Percentiles rank a stretch among this genome's conserved stretches.
Evolutionary conservation across 2,113 vertebrate species (phyloP).

Genomic region (Nestor notabilis): DNA sequence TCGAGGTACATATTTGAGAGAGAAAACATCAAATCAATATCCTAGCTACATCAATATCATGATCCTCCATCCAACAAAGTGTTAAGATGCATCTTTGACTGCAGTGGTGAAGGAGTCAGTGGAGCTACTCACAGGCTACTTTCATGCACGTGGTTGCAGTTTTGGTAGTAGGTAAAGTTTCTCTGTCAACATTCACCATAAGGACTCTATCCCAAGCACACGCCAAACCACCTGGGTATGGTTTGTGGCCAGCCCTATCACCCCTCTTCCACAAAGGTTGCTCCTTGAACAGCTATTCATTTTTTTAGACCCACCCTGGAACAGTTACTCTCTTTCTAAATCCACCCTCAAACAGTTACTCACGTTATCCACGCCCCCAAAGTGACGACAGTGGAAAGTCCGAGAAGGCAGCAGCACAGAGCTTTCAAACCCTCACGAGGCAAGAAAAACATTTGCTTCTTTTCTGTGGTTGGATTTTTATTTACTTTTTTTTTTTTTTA

Average conservation of each 20-base stretch:
- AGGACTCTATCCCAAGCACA: neutral
- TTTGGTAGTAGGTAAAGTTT: neutral
- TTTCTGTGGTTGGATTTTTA: constrained; percentile 38
- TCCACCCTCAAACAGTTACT: constrained; percentile 37
- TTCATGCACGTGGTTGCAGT: neutral
- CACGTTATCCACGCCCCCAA: constrained; percentile 70
- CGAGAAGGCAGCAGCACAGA: constrained; percentile 51
- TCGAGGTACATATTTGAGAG: neutral
- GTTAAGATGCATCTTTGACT: neutral
- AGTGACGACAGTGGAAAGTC: constrained; percentile 70
- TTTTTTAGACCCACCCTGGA: constrained; percentile 50
- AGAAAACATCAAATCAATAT: neutral
- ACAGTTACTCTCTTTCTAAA: constrained; percentile 67
- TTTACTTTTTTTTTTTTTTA: neutral
- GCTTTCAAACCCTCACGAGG: constrained; percentile 39
- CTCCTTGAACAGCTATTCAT: constrained; percentile 28
- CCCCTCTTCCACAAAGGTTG: neutral
- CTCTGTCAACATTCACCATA: neutral
- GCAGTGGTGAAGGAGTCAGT: neutral
- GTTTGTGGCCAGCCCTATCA: neutral
- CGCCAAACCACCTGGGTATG: neutral
- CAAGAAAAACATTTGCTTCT: constrained; percentile 51
- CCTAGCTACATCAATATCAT: neutral
- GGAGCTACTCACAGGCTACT: neutral
- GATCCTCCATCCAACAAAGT: neutral